Conservation (phyloP, 2,113 vertebrate species). For the Arizona elegans region DNA sequence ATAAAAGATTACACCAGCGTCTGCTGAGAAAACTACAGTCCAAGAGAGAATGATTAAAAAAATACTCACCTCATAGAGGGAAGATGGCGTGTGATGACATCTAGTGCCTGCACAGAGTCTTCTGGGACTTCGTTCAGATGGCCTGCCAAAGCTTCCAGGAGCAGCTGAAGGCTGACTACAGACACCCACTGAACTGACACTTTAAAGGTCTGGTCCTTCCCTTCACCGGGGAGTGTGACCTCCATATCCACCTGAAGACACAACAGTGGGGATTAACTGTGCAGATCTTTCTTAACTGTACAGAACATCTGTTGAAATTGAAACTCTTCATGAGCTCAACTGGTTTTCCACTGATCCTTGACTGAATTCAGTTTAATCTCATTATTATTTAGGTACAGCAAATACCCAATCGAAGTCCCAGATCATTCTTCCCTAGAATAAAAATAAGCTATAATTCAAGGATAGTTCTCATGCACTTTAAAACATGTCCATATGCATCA, state of each 20-base stretch:
- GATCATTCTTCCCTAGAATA: not conserved
- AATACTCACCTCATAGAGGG: conserved; percentile 92
- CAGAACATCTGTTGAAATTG: not conserved
- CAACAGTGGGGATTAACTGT: not conserved
- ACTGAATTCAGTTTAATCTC: not conserved
- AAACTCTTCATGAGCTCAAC: not conserved
- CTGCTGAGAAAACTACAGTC: conserved; percentile 9
- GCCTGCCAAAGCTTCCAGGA: conserved; percentile 92
- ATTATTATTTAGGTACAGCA: not conserved
- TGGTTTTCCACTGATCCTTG: not conserved
- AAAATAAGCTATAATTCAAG: not conserved
- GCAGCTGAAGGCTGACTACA: conserved; percentile 95
- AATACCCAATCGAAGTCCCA: not conserved
- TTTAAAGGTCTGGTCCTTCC: conserved; percentile 98
- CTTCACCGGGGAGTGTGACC: conserved; percentile 95
- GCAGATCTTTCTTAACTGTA: not conserved
- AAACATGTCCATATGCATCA: not conserved
- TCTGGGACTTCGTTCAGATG: conserved; percentile 96
- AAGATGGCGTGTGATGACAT: conserved; percentile 96
- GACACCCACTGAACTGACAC: conserved; percentile 99
- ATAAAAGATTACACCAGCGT: not conserved
- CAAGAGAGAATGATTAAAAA: not conserved
- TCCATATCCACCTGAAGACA: conserved; percentile 90
- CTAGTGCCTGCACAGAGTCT: conserved; percentile 95
- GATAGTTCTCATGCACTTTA: not conserved